phyloP scores from a whole-genome alignment of 2,888 invertebrate species.

The Ornithoptera alexandrae region DNA sequence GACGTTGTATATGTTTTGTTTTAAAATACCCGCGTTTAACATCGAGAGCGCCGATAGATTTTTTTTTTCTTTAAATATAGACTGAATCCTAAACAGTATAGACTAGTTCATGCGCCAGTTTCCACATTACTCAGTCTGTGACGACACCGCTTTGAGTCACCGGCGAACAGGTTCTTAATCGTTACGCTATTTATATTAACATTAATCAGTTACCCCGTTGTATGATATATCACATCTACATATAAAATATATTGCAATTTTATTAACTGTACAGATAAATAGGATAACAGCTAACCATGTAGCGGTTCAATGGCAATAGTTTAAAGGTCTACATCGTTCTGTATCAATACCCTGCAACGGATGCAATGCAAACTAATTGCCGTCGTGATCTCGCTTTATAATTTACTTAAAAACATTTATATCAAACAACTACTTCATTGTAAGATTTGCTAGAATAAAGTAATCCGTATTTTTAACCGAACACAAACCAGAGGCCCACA shows the following conservation, averaged over 20 bases:
- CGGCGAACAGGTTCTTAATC: constrained; percentile 13
- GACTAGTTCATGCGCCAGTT: constrained; percentile 16
- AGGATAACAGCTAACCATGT: too few relatives aligned
- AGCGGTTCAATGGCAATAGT: too few relatives aligned
- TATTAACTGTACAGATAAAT: too few relatives aligned
- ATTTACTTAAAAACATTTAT: background rate
- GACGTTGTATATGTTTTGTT: too few relatives aligned
- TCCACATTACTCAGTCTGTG: constrained; percentile 20
- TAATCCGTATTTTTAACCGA: background rate
- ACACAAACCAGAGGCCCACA: too few relatives aligned
- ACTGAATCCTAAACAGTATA: background rate
- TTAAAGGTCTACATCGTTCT: too few relatives aligned
- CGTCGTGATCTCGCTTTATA: background rate
- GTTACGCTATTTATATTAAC: constrained; percentile 5
- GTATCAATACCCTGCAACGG: background rate
- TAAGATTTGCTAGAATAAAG: background rate
- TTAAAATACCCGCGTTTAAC: too few relatives aligned
- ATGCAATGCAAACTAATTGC: background rate
- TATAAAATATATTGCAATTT: too few relatives aligned
- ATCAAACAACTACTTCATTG: background rate
- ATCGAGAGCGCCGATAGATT: too few relatives aligned
- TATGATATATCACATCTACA: background rate
- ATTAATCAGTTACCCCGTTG: background rate
- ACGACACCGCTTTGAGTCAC: constrained; percentile 4
- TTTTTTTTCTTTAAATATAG: too few relatives aligned